Percentiles rank a stretch among this genome's conserved stretches.
These are phyloP conservation scores for Myripristis jacobus DNA, from an alignment of 2,797 vertebrate species.

Conservation along the genomic window DNA sequence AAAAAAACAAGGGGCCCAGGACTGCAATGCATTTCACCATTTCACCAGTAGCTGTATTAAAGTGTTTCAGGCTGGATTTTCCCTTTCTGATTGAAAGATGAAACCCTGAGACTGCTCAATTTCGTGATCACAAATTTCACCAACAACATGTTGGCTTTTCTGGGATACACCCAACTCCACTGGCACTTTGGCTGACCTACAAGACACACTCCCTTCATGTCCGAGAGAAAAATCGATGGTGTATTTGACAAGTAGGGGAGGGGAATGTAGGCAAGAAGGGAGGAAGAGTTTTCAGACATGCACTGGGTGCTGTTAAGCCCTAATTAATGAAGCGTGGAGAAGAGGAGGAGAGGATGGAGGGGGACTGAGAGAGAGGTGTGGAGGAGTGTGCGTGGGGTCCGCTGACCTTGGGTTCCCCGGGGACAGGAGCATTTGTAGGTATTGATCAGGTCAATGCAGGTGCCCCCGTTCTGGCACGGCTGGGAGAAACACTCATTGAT, in stretches of 20 bases:
- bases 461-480: constrained; percentile 96
- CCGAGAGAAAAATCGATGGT: constrained; percentile 67
- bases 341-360: constrained; percentile 48
- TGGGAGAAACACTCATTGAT: constrained; percentile 97
- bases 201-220: constrained; percentile 63
- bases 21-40: no score
- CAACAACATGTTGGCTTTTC: constrained; percentile 36
- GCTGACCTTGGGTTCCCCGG: constrained; percentile 95
- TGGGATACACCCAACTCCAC: constrained; percentile 24
- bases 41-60: not conserved
- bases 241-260: constrained; percentile 71
- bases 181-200: constrained; percentile 58
- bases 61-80: not conserved
- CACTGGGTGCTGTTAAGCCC: constrained; percentile 75
- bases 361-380: constrained; percentile 40
- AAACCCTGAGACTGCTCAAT: not conserved
- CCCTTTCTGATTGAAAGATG: not conserved
- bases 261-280: constrained; percentile 57
- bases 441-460: constrained; percentile 96
- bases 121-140: constrained; percentile 19
- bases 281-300: constrained; percentile 74
- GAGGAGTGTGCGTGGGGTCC: constrained; percentile 75
- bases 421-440: constrained; percentile 99
- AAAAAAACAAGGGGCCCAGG: not conserved
- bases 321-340: constrained; percentile 84